These are phyloP conservation scores for Siderastrea radians DNA, from an alignment of 92 coral and sea anemone species.

Conservation along the genomic window DNA sequence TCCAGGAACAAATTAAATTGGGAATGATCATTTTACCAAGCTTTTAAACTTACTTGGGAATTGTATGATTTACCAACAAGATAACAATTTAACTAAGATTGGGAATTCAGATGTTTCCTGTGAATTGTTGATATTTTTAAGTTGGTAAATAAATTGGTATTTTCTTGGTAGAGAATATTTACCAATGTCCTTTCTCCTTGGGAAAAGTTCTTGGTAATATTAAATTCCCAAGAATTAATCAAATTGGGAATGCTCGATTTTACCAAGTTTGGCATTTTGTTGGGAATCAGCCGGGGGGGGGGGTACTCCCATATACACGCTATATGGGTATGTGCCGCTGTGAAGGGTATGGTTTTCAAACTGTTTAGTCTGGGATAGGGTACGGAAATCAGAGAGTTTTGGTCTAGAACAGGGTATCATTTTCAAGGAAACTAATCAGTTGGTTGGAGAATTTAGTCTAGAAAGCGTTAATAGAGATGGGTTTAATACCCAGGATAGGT, in stretches of 20 bases:
- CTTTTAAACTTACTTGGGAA: constrained; percentile 68
- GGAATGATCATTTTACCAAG: constrained; percentile 76
- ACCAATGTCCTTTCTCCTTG: constrained; percentile 42
- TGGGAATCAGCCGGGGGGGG: constrained; percentile 43
- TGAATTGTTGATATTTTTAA: neutral
- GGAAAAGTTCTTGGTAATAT: constrained; percentile 73
- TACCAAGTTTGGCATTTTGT: constrained; percentile 74
- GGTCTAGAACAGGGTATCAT: too few relatives aligned
- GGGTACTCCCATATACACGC: too few relatives aligned
- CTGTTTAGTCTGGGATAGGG: too few relatives aligned
- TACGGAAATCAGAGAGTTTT: too few relatives aligned
- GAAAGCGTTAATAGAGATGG: too few relatives aligned
- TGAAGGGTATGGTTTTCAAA: too few relatives aligned
- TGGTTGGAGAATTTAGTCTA: too few relatives aligned
- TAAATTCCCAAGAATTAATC: constrained; percentile 56
- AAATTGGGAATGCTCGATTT: constrained; percentile 76
- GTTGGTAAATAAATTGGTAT: constrained; percentile 36
- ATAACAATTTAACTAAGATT: constrained; percentile 68
- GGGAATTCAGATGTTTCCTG: constrained; percentile 73
- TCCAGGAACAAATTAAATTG: constrained; percentile 67
- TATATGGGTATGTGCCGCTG: too few relatives aligned
- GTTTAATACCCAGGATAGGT: too few relatives aligned
- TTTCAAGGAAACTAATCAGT: too few relatives aligned
- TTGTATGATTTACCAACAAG: constrained; percentile 67
- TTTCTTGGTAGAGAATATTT: constrained; percentile 53